phyloP scores from a whole-genome alignment of 2,888 invertebrate genomes.

The Drosophila kuntzei region DNA sequence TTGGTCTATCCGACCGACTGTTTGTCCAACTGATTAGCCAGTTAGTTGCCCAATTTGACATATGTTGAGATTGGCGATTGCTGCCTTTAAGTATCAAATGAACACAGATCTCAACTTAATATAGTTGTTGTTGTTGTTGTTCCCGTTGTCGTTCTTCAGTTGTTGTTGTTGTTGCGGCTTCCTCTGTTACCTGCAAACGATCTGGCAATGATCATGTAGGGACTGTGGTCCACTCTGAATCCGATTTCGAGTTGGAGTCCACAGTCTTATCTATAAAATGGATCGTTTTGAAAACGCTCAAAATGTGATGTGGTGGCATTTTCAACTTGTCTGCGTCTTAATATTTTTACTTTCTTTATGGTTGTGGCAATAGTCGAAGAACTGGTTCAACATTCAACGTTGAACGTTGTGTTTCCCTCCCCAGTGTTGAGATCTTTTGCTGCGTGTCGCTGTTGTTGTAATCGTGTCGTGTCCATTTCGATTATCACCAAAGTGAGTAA shows the following conservation, averaged over 20 bases:
- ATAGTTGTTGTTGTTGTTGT: constrained; percentile 33
- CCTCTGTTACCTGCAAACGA: constrained; percentile 35
- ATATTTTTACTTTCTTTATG: constrained; percentile 83
- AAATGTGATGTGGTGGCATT: constrained; percentile 84
- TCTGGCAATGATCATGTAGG: constrained; percentile 17
- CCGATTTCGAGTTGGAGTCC: neutral
- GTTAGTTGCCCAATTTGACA: constrained; percentile 82
- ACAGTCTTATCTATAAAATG: constrained; percentile 79
- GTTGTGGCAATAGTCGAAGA: constrained; percentile 48
- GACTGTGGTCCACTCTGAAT: constrained; percentile 4
- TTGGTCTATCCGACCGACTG: constrained; percentile 34
- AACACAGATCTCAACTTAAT: constrained; percentile 24
- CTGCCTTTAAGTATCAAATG: constrained; percentile 6
- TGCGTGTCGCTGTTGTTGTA: constrained; percentile 54
- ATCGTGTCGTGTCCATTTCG: constrained; percentile 80
- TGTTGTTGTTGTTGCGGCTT: constrained; percentile 27
- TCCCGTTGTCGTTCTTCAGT: no score
- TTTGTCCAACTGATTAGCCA: constrained; percentile 76
- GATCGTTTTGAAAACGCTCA: constrained; percentile 84
- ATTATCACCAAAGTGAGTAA: constrained; percentile 81
- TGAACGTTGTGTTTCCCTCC: constrained; percentile 6
- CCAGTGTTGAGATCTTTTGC: neutral
- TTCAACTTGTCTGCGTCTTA: constrained; percentile 83
- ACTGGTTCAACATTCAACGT: constrained; percentile 66
- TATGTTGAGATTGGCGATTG: constrained; percentile 73